A percentile compares a stretch with the other conserved stretches of the same genome.
Conservation (phyloP, 2,888 invertebrate species). For the Pseudoips prasinana region DNA sequence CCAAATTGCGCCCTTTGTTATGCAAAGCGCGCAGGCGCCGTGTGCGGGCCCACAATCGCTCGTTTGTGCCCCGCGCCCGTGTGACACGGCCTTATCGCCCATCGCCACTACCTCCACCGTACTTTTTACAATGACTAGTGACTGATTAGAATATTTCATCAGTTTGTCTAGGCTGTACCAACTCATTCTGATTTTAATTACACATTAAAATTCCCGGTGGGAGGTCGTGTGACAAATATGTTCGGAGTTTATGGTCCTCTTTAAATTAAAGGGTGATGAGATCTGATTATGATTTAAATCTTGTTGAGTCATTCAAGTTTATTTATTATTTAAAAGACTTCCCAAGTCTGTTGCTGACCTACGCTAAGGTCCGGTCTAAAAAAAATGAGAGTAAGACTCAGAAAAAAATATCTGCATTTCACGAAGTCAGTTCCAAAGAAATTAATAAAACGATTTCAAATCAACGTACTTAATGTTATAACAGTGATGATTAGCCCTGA, state of each 20-base stretch:
- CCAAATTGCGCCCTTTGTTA: constrained; percentile 81
- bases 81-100: constrained; percentile 71
- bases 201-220: constrained; percentile 43
- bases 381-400: no score
- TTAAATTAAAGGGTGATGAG: constrained; percentile 18
- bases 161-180: constrained; percentile 48
- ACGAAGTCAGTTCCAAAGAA: no score
- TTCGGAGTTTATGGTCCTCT: constrained; percentile 16
- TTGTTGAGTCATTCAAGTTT: constrained; percentile 16
- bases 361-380: no score
- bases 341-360: no score
- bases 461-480: no score
- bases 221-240: constrained; percentile 44
- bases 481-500: no score
- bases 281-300: constrained; percentile 25
- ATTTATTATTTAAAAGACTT: no score
- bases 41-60: constrained; percentile 76
- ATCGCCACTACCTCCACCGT: constrained; percentile 53
- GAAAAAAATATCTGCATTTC: no score
- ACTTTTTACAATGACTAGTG: constrained; percentile 70
- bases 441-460: no score
- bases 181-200: constrained; percentile 61
- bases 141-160: constrained; percentile 79
- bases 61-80: constrained; percentile 63
- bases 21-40: constrained; percentile 78